Base-by-base conservation (phyloP, 1,140 invertebrate genomes). In the Achatina immaculata region DNA sequence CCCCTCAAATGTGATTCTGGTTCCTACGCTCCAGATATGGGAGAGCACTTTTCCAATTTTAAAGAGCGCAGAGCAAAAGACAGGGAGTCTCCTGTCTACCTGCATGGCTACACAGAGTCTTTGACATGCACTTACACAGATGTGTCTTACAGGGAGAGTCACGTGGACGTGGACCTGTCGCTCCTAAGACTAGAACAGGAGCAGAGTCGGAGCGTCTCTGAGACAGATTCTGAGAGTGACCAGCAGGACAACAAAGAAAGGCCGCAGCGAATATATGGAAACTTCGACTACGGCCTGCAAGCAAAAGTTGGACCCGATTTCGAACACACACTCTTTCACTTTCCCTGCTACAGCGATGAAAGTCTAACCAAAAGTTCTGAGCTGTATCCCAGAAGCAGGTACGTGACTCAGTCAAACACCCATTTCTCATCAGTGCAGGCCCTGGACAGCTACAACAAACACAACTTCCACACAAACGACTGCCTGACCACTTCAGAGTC, bases 21-120 rank as follows among this genome's bases (percentile, higher is more conserved):
- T 34, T 9, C 58, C 0, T 16, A 31, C 28, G 4, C 58, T 62
- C 0, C 58, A 2, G 58, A 62, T 9, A 4, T 34, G n/a, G 31
- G 28, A 34, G 58, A 62, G 6, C 24, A 24, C 48, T 62, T n/a
- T 16, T 62, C 58, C 3, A 62, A 28, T 34, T 14, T 62, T 4
- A 62, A 62, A 28, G 58, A 62, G 2, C 2, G n/a, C 28, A 21
- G 58, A 34, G n/a, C 58, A 6, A 31, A 31, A 34, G 58, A 62
- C 58, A 31, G 7, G 9, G 58, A 62, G 58, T 62, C 58, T 28
- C n/a, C 58, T 0, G 58, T 62, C 19, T 62, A 34, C 28, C 6
- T 62, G 58, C 58, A 62, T 16, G 58, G n/a, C 1, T 62, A 62
- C 58, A 62, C 58, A 16, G 58, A 62, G 21, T 62, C 58, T 62